Conservation (phyloP, 2,113 vertebrate genomes). For the Periophthalmodon schlosseri region DNA sequence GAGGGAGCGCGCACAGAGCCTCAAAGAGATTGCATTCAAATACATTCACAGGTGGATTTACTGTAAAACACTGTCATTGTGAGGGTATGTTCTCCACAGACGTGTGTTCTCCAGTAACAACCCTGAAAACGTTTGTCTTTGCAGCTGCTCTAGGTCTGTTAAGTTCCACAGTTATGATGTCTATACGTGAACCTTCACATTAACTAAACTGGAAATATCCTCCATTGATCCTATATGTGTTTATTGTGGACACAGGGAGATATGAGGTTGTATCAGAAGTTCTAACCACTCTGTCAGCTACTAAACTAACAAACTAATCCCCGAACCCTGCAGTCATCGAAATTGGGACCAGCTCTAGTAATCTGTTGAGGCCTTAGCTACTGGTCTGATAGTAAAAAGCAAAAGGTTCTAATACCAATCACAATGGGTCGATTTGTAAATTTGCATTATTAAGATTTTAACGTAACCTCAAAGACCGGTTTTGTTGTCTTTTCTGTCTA, state of each 20-base stretch:
- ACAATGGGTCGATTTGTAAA: not conserved
- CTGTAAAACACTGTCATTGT: slow-evolving; percentile 2
- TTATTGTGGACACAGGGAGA: not conserved
- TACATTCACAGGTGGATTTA: slow-evolving; percentile 11
- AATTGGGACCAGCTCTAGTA: too few relatives aligned
- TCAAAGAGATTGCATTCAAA: slow-evolving; percentile 6
- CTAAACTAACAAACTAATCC: too few relatives aligned
- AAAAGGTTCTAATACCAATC: too few relatives aligned
- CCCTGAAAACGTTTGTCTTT: too few relatives aligned
- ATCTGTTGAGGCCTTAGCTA: too few relatives aligned
- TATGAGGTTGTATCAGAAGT: too few relatives aligned
- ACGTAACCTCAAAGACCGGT: not conserved
- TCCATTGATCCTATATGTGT: not conserved
- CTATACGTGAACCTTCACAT: not conserved
- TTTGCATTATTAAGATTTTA: not conserved
- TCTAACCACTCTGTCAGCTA: too few relatives aligned
- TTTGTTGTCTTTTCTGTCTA: not conserved
- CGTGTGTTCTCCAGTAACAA: not conserved
- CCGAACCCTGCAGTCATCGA: too few relatives aligned
- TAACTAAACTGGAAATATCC: not conserved
- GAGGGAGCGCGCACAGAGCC: slow-evolving; percentile 21
- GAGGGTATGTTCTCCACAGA: not conserved
- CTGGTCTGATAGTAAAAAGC: too few relatives aligned
- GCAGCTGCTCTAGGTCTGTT: not conserved
- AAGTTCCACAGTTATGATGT: not conserved